Evolutionary conservation across 2,113 vertebrate species (phyloP), one percentile per base, ranked within the genome.

Genomic region (Nesogale talazaci): DNA sequence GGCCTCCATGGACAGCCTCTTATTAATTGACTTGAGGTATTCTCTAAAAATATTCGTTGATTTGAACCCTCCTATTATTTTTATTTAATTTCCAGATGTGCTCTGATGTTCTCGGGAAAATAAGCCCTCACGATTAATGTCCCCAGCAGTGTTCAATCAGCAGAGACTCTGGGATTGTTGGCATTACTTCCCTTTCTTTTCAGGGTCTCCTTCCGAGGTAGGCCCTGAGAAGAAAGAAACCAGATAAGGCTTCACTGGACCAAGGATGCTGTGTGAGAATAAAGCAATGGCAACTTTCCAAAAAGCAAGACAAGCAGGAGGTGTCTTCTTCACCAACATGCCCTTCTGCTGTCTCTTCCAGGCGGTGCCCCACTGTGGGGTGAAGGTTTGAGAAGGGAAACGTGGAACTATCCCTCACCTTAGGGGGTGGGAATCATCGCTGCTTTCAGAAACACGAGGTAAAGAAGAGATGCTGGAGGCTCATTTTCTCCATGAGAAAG

Each of bases 1-100:
- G 77, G 88, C 61, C 75, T 93, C 72, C 86, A 75, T 90, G 86
- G 67, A 61, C 85, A 95, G 74, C 69, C 75, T 94, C 89, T 93
- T 92, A 86, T 86, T 96, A 93, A 95, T 94, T 90, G 83, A 94
- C 82, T 83, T 81, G 36, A 96, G 79, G 79, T 42, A 86, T 89
- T 82, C 90, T 93, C 93, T 93, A 63, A 38, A 70, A 96, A 95
- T 3, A 16, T 89, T 78, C 74, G 65, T 76, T 93, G 59, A 78
- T 83, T 94, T 83, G 88, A 90, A 83, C 38, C 36, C 52, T 96
- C 59, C 70, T 92, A 74, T 83, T 95, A 75, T 36, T 88, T 94
- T 90, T 90, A 89, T 93, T 96, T 84, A 93, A 82, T 88, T 97
- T 90, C 92, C 89, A 96, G 89, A 95, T 92, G 82, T 86, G 67